Evolutionary conservation across 2,113 vertebrate genomes (phyloP).

Genomic region (Leptosomus discolor): DNA sequence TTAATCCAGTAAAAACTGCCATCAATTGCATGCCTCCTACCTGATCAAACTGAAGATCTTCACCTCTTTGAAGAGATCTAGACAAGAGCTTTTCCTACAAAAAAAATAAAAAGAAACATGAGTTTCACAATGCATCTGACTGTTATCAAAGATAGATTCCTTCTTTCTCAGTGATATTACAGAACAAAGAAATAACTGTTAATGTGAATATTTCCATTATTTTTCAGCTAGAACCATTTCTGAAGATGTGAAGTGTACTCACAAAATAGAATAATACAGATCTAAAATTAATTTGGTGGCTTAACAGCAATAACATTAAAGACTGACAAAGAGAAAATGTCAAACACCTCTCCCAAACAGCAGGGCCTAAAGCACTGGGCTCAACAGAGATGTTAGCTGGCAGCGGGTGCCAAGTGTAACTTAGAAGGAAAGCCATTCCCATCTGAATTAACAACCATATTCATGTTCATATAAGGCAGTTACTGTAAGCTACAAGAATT

Average conservation of each 20-base stretch:
- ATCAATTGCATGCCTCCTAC: slow-evolving; percentile 67
- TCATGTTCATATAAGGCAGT: not conserved
- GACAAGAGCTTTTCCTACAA: slow-evolving; percentile 93
- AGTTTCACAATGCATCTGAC: not conserved
- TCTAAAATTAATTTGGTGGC: not conserved
- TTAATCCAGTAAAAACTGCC: not conserved
- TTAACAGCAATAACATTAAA: not conserved
- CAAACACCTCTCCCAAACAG: not conserved
- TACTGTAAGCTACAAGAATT: not conserved
- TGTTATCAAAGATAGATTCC: not conserved
- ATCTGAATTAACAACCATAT: not conserved
- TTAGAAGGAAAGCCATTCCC: not conserved
- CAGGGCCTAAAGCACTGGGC: not conserved
- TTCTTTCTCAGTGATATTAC: not conserved
- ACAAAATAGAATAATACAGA: not conserved
- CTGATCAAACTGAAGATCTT: slow-evolving; percentile 99
- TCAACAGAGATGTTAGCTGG: not conserved
- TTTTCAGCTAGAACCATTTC: not conserved
- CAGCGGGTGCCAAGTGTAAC: not conserved
- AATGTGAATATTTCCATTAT: not conserved
- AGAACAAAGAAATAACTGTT: not conserved
- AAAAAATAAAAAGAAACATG: not conserved
- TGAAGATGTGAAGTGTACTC: not conserved
- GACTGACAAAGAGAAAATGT: not conserved
- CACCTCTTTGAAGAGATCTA: slow-evolving; percentile 96